These are phyloP conservation scores for Ruditapes philippinarum DNA, from an alignment of 1,140 invertebrate genomes.

Conservation along the genomic window DNA sequence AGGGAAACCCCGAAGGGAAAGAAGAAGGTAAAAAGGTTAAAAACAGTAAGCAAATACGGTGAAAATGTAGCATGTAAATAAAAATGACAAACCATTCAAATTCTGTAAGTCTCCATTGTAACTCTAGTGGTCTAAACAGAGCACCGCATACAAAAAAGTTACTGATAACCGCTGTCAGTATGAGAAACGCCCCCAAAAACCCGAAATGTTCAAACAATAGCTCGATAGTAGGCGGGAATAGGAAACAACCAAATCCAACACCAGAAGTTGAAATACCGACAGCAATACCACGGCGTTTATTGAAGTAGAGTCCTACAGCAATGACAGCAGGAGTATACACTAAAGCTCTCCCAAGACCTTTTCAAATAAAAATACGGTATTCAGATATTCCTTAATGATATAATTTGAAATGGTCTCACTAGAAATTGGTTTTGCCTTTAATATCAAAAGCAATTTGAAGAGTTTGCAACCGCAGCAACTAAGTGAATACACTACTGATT, in stretches of 20 bases:
- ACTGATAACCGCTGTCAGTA: slow-evolving; percentile 62
- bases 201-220: slow-evolving; percentile 74
- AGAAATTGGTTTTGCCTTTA: too few species aligned
- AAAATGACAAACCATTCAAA: slow-evolving; percentile 44
- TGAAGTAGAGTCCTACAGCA: slow-evolving; percentile 82
- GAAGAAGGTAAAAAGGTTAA: too few species aligned
- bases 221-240: slow-evolving; percentile 82
- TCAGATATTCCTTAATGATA: too few species aligned
- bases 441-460: too few species aligned
- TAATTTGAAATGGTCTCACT: too few species aligned
- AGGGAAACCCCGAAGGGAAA: too few species aligned
- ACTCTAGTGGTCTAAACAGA: slow-evolving; percentile 54
- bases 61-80: too few species aligned
- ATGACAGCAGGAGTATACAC: slow-evolving; percentile 81
- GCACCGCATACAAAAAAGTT: slow-evolving; percentile 67
- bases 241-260: slow-evolving; percentile 83
- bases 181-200: slow-evolving; percentile 64
- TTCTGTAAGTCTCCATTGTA: slow-evolving; percentile 39
- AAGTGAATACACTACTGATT: too few species aligned
- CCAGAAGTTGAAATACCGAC: slow-evolving; percentile 84
- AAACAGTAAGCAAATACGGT: too few species aligned
- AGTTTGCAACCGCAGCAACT: too few species aligned
- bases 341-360: slow-evolving; percentile 84
- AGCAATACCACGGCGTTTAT: slow-evolving; percentile 78
- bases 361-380: too few species aligned